Base-by-base conservation (phyloP, 2,797 vertebrate genomes). In the Gephyroberyx darwinii region DNA sequence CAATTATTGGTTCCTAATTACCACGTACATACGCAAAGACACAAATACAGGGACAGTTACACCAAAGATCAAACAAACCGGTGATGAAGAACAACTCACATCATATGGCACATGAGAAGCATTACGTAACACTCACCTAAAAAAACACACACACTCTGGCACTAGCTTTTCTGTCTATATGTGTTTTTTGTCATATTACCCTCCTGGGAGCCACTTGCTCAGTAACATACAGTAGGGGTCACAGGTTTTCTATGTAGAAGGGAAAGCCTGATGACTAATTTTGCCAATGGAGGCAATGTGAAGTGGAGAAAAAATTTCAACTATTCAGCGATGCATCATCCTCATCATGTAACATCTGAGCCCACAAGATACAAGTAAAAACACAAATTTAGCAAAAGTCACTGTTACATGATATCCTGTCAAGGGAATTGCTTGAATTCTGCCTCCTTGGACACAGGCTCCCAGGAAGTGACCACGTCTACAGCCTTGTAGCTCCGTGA, bases 1-100 rank as follows among this genome's bases (percentile, higher is more conserved):
- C 94, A 82, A 96, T 91, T 1, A 95, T 95, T 75, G 95, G 95
- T 75, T 96, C 96, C 96, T 98, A 78, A 79, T 84, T 64, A 57
- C 12, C 65, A 79, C 31, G 82, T 39, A 84, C 47, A 86, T 17
- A 73, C 14, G 80, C 37, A 84, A 73, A 69, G 77, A 78, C 43
- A 80, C 47, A 78, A 33, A 52, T 5, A 61, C 3, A n/a, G n/a
- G 10, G 12, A 62, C 16, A 58, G 72, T 80, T 78, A 74, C 61
- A 72, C 41, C 45, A 68, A 48, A 39, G 45, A 79, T 78, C 52
- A 82, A 70, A 74, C 70, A 70, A 69, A 75, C 45, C 30, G 41
- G 55, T 31, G 58, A 50, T 63, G 33, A 79, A 65, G 52, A 77
- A 55, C 50, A 81, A 68, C 70, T 59, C 67, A 35, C 5, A 65